A percentile compares a stretch with the other conserved stretches of the same genome.
Evolutionary conservation across 2,113 vertebrate species (phyloP).

Genomic region (Ochotona princeps): DNA sequence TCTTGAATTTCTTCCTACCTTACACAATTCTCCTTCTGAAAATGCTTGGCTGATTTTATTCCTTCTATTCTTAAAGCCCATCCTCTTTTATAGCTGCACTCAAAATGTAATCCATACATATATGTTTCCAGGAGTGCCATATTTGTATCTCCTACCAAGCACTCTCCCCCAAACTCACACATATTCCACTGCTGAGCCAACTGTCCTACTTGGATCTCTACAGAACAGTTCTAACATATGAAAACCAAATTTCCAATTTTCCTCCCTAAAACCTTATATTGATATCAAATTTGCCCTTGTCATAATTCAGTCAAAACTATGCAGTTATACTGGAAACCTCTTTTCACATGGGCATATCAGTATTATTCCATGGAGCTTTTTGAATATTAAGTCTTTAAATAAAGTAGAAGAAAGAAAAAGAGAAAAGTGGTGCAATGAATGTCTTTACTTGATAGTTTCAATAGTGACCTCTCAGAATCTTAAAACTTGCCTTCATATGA

Average conservation of each 20-base stretch:
- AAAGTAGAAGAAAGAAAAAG: background rate
- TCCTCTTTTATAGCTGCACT: background rate
- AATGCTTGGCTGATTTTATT: background rate
- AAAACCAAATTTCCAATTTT: background rate
- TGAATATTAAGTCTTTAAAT: background rate
- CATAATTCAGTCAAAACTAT: background rate
- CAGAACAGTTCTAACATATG: background rate
- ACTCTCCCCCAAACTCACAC: background rate
- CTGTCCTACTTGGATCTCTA: background rate
- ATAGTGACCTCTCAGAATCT: background rate
- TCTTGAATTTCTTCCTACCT: background rate
- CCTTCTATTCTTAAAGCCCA: background rate
- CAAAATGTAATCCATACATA: background rate
- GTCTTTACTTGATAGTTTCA: background rate
- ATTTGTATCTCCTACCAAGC: background rate
- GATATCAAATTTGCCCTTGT: background rate
- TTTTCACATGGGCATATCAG: background rate
- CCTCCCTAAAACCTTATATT: background rate
- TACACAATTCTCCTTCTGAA: background rate
- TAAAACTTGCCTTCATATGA: conserved; percentile 21
- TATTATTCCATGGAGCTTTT: background rate
- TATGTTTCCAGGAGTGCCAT: background rate
- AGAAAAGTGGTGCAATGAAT: background rate
- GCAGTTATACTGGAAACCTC: background rate
- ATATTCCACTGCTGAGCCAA: background rate